Evolutionary conservation across 1,140 invertebrate species (phyloP).

Genomic region (Caerostris darwini): DNA sequence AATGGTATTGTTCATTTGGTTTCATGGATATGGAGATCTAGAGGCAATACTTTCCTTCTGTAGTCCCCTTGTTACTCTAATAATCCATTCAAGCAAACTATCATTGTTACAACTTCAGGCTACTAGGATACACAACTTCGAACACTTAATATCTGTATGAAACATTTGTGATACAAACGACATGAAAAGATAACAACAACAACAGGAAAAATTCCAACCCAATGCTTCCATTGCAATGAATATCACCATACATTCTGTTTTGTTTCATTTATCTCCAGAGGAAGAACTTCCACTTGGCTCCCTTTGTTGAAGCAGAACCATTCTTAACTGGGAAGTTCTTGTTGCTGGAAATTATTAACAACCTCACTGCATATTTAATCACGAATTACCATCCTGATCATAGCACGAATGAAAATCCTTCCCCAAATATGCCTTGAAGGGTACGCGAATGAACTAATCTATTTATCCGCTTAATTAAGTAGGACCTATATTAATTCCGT

Average conservation of each 20-base stretch:
- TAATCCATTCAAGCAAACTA: no score
- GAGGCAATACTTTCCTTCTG: no score
- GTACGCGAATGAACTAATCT: not conserved
- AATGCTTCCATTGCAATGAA: not conserved
- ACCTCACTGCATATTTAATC: not conserved
- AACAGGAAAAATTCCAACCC: not conserved
- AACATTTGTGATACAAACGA: no score
- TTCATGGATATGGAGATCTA: no score
- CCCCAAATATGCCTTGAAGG: not conserved
- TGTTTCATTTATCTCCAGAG: not conserved
- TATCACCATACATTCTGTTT: not conserved
- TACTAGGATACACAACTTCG: no score
- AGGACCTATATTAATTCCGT: not conserved
- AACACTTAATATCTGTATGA: no score
- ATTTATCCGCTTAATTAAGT: slow-evolving; percentile 18
- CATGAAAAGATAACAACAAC: no score
- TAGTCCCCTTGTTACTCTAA: no score
- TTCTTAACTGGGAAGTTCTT: no score
- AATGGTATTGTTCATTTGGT: no score
- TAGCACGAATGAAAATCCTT: not conserved
- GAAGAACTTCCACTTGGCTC: not conserved
- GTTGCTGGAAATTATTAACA: not conserved
- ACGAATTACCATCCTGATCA: slow-evolving; percentile 4
- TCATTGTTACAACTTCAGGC: no score
- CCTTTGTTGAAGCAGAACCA: not conserved